phyloP scores from a whole-genome alignment of 2,888 invertebrate genomes.

The Drosophila paracracens region DNA sequence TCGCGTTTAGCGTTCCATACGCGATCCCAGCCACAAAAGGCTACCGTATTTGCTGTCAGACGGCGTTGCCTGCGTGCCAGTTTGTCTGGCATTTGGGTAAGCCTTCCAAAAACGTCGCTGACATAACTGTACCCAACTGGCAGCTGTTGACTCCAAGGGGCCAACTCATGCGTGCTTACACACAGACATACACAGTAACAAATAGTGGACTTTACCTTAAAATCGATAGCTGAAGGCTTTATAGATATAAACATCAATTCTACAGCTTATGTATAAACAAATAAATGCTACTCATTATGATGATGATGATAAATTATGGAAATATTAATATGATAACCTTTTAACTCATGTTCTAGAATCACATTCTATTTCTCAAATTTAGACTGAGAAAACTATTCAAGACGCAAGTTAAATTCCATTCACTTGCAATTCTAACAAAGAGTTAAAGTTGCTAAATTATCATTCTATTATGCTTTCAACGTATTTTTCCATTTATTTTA shows the following conservation, averaged over 20 bases:
- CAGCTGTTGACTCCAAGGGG: slow-evolving; percentile 45
- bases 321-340: background rate
- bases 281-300: background rate
- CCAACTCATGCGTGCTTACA: slow-evolving; percentile 64
- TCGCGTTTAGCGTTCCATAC: slow-evolving; percentile 22
- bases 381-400: background rate
- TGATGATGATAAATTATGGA: background rate
- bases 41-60: slow-evolving; percentile 75
- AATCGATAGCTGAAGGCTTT: too few species aligned
- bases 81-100: slow-evolving; percentile 75
- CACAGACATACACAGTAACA: background rate
- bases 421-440: background rate
- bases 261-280: background rate
- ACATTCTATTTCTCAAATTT: background rate
- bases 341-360: background rate
- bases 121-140: slow-evolving; percentile 73
- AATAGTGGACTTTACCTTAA: background rate
- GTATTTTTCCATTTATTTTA: background rate
- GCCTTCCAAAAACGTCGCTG: slow-evolving; percentile 78
- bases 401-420: background rate
- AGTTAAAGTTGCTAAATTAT: background rate
- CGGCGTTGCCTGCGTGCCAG: slow-evolving; percentile 71
- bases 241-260: background rate
- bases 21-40: slow-evolving; percentile 69
- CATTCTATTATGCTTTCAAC: background rate